Evolutionary conservation across 2,113 vertebrate species (phyloP).

Genomic region (Egretta garzetta): DNA sequence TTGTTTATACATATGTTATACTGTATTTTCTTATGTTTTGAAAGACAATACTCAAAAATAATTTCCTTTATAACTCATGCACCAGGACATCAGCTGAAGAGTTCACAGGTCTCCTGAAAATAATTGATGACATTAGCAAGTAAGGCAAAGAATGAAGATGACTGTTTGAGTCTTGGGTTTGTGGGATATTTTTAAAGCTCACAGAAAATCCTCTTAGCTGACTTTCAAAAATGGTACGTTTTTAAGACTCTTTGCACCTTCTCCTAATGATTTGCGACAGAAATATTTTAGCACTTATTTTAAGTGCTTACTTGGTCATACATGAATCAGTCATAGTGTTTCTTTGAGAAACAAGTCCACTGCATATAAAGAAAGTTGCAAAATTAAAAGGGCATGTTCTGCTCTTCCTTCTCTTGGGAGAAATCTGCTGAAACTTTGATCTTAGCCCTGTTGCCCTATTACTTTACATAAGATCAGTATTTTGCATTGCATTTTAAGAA

Average conservation of each 20-base stretch:
- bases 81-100: neutral
- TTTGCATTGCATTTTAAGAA: neutral
- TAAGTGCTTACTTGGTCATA: neutral
- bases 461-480: neutral
- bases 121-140: neutral
- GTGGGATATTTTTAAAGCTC: neutral
- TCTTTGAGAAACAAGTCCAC: neutral
- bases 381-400: neutral
- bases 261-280: neutral
- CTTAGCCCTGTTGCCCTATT: neutral
- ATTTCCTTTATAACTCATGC: neutral
- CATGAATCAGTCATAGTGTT: neutral
- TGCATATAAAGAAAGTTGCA: neutral
- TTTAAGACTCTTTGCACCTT: neutral
- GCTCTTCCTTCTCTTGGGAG: neutral
- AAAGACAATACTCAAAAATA: neutral
- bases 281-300: slow-evolving; percentile 6
- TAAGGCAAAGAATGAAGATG: neutral
- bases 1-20: neutral
- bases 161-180: neutral
- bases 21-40: neutral
- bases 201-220: neutral
- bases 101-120: neutral
- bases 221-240: neutral
- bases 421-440: slow-evolving; percentile 12